A percentile compares a stretch with the other conserved stretches of the same genome.
Conservation (phyloP, 2,888 invertebrate species). For the Salticus scenicus region DNA sequence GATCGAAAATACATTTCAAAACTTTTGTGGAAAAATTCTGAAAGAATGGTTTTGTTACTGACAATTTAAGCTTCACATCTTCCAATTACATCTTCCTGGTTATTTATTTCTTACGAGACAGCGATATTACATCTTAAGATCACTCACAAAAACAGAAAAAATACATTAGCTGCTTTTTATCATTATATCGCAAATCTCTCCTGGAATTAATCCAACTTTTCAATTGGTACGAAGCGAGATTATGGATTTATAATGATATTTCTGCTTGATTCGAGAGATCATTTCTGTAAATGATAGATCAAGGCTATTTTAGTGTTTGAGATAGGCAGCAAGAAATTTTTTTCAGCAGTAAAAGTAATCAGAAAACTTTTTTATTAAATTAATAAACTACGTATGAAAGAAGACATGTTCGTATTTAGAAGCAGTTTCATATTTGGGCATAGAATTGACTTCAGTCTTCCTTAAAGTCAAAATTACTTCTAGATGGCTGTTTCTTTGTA, state of each 20-base stretch:
- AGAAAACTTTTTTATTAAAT: not conserved
- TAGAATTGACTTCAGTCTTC: too few species aligned
- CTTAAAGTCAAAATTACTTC: too few species aligned
- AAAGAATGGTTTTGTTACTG: not conserved
- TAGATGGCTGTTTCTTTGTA: too few species aligned
- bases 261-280: not conserved
- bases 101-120: not conserved
- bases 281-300: not conserved
- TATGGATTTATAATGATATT: not conserved
- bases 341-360: not conserved
- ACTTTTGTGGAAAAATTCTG: not conserved
- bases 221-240: not conserved
- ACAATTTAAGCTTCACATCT: too few species aligned
- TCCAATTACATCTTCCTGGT: not conserved
- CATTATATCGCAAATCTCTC: not conserved
- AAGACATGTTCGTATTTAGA: too few species aligned
- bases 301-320: not conserved
- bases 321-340: too few species aligned
- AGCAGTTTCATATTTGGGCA: too few species aligned
- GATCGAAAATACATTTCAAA: not conserved
- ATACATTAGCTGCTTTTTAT: not conserved
- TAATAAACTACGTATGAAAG: too few species aligned
- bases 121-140: not conserved
- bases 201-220: not conserved
- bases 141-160: not conserved